These are phyloP conservation scores for Corvus hawaiiensis DNA, from an alignment of 2,113 vertebrate genomes.

Conservation along the genomic window DNA sequence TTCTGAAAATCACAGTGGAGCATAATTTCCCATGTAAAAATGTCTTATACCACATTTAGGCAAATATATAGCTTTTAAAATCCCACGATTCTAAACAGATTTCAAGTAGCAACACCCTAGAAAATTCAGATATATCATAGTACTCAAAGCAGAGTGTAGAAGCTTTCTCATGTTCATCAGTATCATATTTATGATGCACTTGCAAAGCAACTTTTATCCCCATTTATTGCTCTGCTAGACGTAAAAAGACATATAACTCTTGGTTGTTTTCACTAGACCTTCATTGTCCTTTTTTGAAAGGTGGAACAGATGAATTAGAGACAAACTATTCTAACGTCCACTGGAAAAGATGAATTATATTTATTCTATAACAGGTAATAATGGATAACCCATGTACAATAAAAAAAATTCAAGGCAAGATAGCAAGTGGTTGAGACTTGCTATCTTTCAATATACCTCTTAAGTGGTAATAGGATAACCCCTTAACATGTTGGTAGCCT, in stretches of 20 bases:
- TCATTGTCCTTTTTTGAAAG: slow-evolving; percentile 65
- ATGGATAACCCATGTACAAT: slow-evolving; percentile 84
- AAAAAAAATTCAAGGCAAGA: slow-evolving; percentile 78
- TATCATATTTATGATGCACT: not conserved
- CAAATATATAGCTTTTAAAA: slow-evolving; percentile 21
- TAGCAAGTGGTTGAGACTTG: slow-evolving; percentile 90
- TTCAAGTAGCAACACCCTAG: not conserved
- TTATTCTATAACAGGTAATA: slow-evolving; percentile 86
- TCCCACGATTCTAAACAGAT: not conserved
- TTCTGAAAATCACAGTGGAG: slow-evolving; percentile 11
- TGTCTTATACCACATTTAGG: not conserved
- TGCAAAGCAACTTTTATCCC: slow-evolving; percentile 19
- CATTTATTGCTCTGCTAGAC: slow-evolving; percentile 9
- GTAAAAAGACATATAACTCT: not conserved
- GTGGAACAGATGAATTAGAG: slow-evolving; percentile 62
- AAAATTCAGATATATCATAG: not conserved
- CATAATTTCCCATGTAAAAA: slow-evolving; percentile 1
- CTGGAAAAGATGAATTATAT: slow-evolving; percentile 89
- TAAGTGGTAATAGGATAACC: slow-evolving; percentile 99
- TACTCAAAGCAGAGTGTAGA: not conserved
- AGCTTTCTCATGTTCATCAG: not conserved
- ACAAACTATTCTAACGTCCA: slow-evolving; percentile 76
- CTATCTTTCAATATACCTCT: slow-evolving; percentile 97
- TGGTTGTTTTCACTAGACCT: slow-evolving; percentile 33
- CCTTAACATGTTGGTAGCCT: slow-evolving; percentile 92